Percentiles rank a stretch among this genome's conserved stretches.
phyloP scores from a whole-genome alignment of 2,113 vertebrate genomes.

The Benitochromis conjunctus region DNA sequence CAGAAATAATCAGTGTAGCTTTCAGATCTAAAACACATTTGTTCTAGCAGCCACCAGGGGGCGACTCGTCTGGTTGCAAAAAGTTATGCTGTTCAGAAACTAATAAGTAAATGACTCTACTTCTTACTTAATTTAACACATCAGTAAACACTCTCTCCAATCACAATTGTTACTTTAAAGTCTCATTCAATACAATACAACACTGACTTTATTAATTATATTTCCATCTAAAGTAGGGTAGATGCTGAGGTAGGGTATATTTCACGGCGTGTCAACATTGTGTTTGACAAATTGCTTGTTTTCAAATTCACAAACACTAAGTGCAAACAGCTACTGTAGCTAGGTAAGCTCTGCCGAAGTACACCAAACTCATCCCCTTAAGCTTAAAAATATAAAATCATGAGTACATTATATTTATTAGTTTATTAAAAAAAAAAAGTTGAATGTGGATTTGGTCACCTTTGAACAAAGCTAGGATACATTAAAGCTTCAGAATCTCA shows the following conservation, averaged over 20 bases:
- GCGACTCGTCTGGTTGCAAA: background rate
- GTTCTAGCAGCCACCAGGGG: background rate
- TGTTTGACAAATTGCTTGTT: background rate
- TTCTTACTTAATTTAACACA: too few species aligned
- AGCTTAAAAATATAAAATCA: background rate
- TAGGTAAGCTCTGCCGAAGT: rapidly evolving
- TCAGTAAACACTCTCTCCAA: too few species aligned
- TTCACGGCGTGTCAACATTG: background rate
- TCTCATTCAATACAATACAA: background rate
- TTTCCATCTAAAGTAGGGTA: background rate
- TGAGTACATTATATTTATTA: background rate
- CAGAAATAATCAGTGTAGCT: background rate
- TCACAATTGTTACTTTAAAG: background rate
- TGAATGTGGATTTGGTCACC: rapidly evolving
- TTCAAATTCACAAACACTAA: background rate
- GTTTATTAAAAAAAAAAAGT: background rate
- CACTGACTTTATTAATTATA: background rate
- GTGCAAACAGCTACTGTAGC: background rate
- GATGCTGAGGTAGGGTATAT: background rate
- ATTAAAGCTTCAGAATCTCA: background rate
- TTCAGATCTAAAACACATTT: background rate
- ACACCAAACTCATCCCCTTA: background rate
- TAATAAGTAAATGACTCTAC: too few species aligned
- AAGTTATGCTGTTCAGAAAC: background rate
- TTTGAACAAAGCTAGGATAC: background rate